phyloP scores from a whole-genome alignment of 2,888 invertebrate species.

The Drosophila acutilabella region DNA sequence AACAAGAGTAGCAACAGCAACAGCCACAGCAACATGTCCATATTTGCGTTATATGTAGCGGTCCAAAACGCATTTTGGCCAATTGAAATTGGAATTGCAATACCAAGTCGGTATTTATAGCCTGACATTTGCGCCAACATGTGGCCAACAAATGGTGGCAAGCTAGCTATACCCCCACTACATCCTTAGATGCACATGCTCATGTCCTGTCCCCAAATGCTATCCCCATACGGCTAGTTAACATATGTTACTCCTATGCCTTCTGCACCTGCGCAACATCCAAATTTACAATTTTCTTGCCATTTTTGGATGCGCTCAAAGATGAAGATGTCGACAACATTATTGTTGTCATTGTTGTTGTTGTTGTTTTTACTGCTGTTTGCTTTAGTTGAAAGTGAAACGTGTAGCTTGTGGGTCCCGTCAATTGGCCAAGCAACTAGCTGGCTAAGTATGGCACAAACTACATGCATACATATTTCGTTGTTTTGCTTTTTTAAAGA shows the following conservation, averaged over 20 bases:
- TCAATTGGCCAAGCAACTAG: constrained; percentile 44
- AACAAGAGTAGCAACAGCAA: constrained; percentile 23
- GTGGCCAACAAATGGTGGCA: constrained; percentile 39
- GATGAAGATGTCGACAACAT: constrained; percentile 74
- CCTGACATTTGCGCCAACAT: constrained; percentile 76
- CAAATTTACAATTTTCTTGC: constrained; percentile 72
- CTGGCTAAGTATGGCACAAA: constrained; percentile 23
- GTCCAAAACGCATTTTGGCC: constrained; percentile 69
- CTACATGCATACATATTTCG: constrained; percentile 9
- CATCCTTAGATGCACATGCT: neutral
- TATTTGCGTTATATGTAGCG: constrained; percentile 78
- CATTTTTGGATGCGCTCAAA: constrained; percentile 71
- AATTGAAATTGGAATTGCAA: constrained; percentile 67
- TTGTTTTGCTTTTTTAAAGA: constrained; percentile 17
- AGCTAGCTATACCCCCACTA: constrained; percentile 15
- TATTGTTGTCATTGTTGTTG: constrained; percentile 33
- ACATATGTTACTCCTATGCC: constrained; percentile 66
- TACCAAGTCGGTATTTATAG: constrained; percentile 79
- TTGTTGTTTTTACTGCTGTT: constrained; percentile 21
- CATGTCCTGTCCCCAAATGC: constrained; percentile 11
- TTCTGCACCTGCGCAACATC: constrained; percentile 68
- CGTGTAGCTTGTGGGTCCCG: constrained; percentile 64
- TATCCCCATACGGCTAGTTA: constrained; percentile 53
- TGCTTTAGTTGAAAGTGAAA: constrained; percentile 66
- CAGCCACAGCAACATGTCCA: constrained; percentile 58